phyloP scores from a whole-genome alignment of 2,888 invertebrate genomes.

The Eucriotettix oculatus region DNA sequence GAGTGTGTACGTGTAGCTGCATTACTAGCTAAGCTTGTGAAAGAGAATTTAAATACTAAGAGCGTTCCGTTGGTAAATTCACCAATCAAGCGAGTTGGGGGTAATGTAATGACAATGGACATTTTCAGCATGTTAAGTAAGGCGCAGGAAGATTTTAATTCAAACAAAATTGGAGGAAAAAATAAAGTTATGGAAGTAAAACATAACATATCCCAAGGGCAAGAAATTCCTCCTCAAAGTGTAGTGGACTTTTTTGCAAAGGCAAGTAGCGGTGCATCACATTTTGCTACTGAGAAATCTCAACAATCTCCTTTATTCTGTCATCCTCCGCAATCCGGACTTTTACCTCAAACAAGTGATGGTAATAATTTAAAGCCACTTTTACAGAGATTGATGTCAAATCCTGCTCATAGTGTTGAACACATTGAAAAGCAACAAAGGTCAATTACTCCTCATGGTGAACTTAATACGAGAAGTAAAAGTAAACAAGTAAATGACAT shows the following conservation, averaged over 20 bases:
- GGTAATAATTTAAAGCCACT: constrained; percentile 27
- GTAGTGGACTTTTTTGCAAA: constrained; percentile 80
- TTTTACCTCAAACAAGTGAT: background rate
- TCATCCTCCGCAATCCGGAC: constrained; percentile 1
- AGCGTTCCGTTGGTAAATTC: constrained; percentile 13
- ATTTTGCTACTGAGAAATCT: constrained; percentile 7
- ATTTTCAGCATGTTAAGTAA: constrained; percentile 71
- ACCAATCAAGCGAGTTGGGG: constrained; percentile 33
- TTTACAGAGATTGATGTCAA: constrained; percentile 64
- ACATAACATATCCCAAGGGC: constrained; percentile 4
- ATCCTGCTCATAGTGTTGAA: constrained; percentile 68
- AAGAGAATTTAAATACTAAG: constrained; percentile 32
- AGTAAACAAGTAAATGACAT: background rate
- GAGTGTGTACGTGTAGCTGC: constrained; percentile 72
- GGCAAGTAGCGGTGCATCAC: constrained; percentile 33
- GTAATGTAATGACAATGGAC: constrained; percentile 29
- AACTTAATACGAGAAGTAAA: background rate
- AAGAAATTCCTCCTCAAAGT: constrained; percentile 58
- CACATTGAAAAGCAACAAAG: constrained; percentile 79
- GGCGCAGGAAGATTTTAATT: constrained; percentile 77
- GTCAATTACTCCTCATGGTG: constrained; percentile 47
- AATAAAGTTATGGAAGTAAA: constrained; percentile 16
- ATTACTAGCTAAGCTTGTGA: constrained; percentile 53
- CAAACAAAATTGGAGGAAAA: constrained; percentile 21
- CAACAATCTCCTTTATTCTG: constrained; percentile 4